These are phyloP conservation scores for Nothocercus julius DNA, from an alignment of 2,113 vertebrate species.

Conservation along the genomic window DNA sequence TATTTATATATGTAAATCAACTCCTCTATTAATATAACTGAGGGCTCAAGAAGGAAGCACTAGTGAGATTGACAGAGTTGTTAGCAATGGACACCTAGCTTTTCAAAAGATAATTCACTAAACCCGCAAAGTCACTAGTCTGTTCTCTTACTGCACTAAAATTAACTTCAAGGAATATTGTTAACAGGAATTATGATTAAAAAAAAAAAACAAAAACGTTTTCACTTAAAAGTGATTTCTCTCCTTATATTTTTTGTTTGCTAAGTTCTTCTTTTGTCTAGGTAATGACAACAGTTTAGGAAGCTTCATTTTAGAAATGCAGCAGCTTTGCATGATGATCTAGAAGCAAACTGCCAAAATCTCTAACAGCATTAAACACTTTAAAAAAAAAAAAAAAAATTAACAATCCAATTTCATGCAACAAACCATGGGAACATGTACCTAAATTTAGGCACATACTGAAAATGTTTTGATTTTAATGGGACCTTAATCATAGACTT, in stretches of 20 bases:
- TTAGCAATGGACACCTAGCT: background rate
- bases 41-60: constrained; percentile 9
- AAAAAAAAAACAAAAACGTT: background rate
- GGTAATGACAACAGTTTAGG: background rate
- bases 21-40: constrained; percentile 4
- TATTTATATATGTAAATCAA: background rate
- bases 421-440: background rate
- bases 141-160: background rate
- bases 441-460: background rate
- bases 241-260: background rate
- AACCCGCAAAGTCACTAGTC: background rate
- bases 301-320: background rate
- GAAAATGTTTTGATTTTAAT: background rate
- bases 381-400: no score
- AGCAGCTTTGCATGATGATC: background rate
- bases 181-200: background rate
- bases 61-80: background rate
- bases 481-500: background rate
- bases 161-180: background rate
- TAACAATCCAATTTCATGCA: background rate
- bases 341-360: background rate
- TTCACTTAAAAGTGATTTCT: background rate
- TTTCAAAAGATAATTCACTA: background rate
- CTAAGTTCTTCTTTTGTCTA: background rate
- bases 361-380: background rate